Conservation (phyloP, 2,888 invertebrate species). For the Lycophotia porphyrea region DNA sequence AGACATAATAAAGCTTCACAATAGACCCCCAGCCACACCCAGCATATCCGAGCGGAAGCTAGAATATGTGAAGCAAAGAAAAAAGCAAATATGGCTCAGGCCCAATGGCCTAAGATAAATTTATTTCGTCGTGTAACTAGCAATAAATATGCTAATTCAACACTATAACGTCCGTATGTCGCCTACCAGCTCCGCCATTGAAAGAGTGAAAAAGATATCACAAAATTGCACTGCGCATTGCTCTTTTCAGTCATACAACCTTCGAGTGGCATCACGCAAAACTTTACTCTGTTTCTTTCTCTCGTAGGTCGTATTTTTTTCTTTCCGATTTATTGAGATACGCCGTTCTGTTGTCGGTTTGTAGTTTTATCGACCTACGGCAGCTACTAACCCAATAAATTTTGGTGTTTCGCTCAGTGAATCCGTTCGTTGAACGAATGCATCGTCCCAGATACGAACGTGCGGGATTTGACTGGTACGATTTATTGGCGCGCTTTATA, state of each 20-base stretch:
- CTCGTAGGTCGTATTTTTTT: conserved; percentile 84
- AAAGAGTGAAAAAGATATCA: conserved; percentile 90
- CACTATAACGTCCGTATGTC: conserved; percentile 90
- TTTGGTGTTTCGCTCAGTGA: conserved; percentile 90
- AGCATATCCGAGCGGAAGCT: conserved; percentile 72
- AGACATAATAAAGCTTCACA: conserved; percentile 29
- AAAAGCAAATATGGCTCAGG: conserved; percentile 79
- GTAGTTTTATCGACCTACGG: conserved; percentile 90
- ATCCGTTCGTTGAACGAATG: conserved; percentile 89
- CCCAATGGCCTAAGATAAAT: conserved; percentile 87
- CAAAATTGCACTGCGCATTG: conserved; percentile 90
- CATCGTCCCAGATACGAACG: conserved; percentile 89
- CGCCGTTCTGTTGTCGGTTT: conserved; percentile 80
- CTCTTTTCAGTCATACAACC: conserved; percentile 88
- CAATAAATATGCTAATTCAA: conserved; percentile 90
- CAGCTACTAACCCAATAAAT: conserved; percentile 91
- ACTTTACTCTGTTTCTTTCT: conserved; percentile 83
- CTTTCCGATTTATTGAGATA: conserved; percentile 81
- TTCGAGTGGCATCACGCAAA: conserved; percentile 79
- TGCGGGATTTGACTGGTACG: conserved; percentile 82
- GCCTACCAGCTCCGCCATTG: conserved; percentile 84
- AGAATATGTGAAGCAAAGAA: conserved; percentile 75
- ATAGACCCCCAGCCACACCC: conserved; percentile 67
- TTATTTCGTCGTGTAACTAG: conserved; percentile 88
- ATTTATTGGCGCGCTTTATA: conserved; percentile 77